Evolutionary conservation across 2,888 invertebrate species (phyloP).

Genomic region (Tuta absoluta): DNA sequence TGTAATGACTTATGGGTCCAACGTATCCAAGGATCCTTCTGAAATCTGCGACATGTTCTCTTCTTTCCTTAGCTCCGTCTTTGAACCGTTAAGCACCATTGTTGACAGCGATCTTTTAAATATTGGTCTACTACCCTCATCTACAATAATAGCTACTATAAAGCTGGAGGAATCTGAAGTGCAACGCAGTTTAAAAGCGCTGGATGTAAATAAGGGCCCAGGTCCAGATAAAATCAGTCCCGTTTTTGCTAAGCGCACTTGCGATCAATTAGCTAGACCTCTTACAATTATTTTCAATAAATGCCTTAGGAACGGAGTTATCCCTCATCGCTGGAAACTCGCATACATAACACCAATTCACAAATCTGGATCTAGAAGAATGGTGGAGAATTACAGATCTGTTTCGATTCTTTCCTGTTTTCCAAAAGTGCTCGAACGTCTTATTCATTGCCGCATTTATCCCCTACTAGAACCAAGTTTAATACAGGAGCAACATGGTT

Average conservation of each 20-base stretch:
- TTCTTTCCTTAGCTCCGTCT: background rate
- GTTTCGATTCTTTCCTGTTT: background rate
- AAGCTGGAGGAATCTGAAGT: no score
- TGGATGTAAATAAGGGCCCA: no score
- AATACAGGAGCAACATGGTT: background rate
- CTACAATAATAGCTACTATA: background rate
- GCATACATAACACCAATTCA: no score
- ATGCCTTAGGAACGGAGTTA: background rate
- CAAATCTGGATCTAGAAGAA: no score
- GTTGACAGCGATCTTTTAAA: background rate
- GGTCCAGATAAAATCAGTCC: background rate
- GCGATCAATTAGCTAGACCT: background rate
- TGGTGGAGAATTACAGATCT: no score
- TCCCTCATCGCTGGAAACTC: slow-evolving; percentile 1
- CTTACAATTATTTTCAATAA: background rate
- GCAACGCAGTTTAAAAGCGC: no score
- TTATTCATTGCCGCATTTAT: background rate
- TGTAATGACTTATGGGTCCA: background rate
- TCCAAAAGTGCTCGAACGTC: background rate
- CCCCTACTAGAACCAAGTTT: background rate
- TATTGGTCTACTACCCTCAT: background rate
- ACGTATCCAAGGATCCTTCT: background rate
- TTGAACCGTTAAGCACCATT: background rate
- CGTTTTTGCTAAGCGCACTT: background rate
- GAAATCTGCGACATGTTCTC: slow-evolving; percentile 14